Conservation (phyloP, 2,797 vertebrate species). For the Babyrousa celebensis region DNA sequence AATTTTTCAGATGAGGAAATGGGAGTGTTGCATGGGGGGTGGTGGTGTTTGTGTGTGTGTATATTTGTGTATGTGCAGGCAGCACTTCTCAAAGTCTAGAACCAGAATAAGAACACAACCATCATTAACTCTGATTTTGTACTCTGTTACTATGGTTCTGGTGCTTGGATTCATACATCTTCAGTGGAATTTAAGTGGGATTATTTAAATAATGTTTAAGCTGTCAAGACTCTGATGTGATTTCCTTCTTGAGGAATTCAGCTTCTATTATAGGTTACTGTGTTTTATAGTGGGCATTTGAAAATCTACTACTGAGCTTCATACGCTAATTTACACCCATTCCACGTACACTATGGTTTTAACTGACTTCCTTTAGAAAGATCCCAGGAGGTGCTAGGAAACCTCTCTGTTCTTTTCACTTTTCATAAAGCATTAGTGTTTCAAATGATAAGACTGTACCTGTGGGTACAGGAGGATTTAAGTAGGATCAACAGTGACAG, state of each 20-base stretch:
- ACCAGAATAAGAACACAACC: slow-evolving; percentile 60
- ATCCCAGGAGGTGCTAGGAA: slow-evolving; percentile 92
- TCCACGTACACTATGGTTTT: slow-evolving; percentile 89
- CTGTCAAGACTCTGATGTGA: slow-evolving; percentile 87
- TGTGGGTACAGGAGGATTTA: slow-evolving; percentile 89
- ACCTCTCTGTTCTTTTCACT: slow-evolving; percentile 91
- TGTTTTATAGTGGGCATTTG: slow-evolving; percentile 88
- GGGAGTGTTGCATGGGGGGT: no score
- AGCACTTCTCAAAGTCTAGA: slow-evolving; percentile 1
- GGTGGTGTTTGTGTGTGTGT: no score
- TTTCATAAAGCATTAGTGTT: slow-evolving; percentile 91
- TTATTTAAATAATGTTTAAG: slow-evolving; percentile 91
- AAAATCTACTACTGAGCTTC: slow-evolving; percentile 87
- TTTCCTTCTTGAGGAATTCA: slow-evolving; percentile 89
- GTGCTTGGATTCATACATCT: slow-evolving; percentile 83
- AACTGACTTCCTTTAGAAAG: slow-evolving; percentile 90
- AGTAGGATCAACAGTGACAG: slow-evolving; percentile 89
- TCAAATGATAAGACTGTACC: slow-evolving; percentile 90
- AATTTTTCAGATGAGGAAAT: not conserved
- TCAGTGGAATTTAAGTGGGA: slow-evolving; percentile 87
- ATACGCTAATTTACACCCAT: slow-evolving; percentile 88
- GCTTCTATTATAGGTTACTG: slow-evolving; percentile 88
- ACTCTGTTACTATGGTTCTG: slow-evolving; percentile 74
- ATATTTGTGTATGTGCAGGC: no score
- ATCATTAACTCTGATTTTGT: slow-evolving; percentile 80